Evolutionary conservation across 1,140 invertebrate genomes (phyloP), one percentile per base, ranked within the genome.

Genomic region (Drosophila repletoides): DNA sequence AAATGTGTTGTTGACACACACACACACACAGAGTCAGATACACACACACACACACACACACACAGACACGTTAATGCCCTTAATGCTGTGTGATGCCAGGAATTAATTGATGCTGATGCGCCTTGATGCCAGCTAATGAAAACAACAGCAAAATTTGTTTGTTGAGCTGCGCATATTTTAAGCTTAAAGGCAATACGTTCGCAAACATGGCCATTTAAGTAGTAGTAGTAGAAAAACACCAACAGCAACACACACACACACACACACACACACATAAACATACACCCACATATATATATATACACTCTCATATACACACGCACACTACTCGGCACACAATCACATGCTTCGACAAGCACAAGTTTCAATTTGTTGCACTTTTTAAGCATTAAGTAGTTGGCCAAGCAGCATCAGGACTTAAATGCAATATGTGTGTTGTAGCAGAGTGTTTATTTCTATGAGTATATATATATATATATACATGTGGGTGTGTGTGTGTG

Each of bases 281-380:
- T 19, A 24, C 36, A 33, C n/a, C 5, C 12, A 21, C 14, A 10
- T 26, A 21, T 34, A 38, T 31, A 41, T 7, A 33, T 19, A 28
- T 34, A 21, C 51, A 36, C 17, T 21, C 21, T 12, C 9, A 28
- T 38, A 48, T 26, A 53, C 38, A 56, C 15, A 61, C 22, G 34
- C 38, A 43, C 28, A 29, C 29, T 29, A 61, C 51, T 70, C 59
- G 70, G 76, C 61, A 83, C 72, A 88, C 77, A 88, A 88, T 88
- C 84, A 88, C 64, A 84, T 84, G 84, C 84, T 88, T 84, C 86
- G 79, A 83, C 69, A 72, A 88, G 84, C 84, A 88, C 72, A 88
- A 88, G 84, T 88, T 88, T 79, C 84, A 88, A 88, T 88, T 88
- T 88, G 84, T 88, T 88, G 84, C 84, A 88, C 86, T 76, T 88